Evolutionary conservation across 2,888 invertebrate genomes (phyloP).

Genomic region (Cryptocephalus moraei): DNA sequence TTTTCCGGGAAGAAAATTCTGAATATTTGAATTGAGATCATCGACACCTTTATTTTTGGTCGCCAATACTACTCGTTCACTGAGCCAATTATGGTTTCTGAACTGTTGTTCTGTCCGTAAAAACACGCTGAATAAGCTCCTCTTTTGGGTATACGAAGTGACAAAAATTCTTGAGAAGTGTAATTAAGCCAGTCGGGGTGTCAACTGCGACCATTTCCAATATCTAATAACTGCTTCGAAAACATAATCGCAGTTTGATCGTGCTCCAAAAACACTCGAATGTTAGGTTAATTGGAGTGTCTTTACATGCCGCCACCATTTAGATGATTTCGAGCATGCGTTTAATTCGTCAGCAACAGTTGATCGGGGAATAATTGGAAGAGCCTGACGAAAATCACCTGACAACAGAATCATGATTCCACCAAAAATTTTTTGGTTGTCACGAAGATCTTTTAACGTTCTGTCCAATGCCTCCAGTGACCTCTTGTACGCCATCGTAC

Average conservation of each 20-base stretch:
- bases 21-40: too few species aligned
- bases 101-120: neutral
- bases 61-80: neutral
- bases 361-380: too few species aligned
- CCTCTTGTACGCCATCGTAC: too few species aligned
- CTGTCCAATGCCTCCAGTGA: too few species aligned
- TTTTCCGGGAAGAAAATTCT: too few species aligned
- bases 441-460: too few species aligned
- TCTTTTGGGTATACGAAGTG: neutral
- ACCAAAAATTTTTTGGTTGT: too few species aligned
- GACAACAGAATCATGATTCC: too few species aligned
- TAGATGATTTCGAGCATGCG: neutral
- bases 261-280: neutral
- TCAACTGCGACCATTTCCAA: neutral
- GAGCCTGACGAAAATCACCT: too few species aligned
- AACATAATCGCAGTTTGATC: neutral
- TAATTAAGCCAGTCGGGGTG: neutral
- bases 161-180: neutral
- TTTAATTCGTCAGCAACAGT: neutral
- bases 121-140: conserved; percentile 1
- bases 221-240: neutral
- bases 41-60: neutral
- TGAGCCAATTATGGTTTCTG: neutral
- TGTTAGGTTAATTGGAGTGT: neutral
- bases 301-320: neutral